Evolutionary conservation across 1,140 invertebrate species (phyloP), one percentile per base, ranked within the genome.

Genomic region (Gonatopus flavifemur): DNA sequence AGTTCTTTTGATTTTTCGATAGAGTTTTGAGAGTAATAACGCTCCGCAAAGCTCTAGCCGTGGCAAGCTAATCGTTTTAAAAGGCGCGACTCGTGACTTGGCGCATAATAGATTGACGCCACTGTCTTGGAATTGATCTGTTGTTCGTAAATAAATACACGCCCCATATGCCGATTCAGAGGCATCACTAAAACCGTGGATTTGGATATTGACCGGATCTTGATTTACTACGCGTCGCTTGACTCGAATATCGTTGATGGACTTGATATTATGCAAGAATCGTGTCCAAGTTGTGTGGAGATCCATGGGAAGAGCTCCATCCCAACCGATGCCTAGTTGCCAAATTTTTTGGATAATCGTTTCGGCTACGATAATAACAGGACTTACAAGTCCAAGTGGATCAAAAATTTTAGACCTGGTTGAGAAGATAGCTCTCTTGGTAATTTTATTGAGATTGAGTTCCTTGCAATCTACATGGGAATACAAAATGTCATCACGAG

Each of bases 31-130:
- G 12, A 45, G 15, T 10, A 45, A 13, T 22, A 36, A 8, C 8
- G 32, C 43, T 3, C 43, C 22, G 10, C 30, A 58, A 5, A 61
- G 24, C 31, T 61, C 59, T 9, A 61, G 28, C 20, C 52, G 25
- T 5, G 59, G 49, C 3, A 59, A 9, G 5, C 51, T 31, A 8
- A 40, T 54, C n/a, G 47, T 15, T 15, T 61, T 60, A 1, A 56
- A 25, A 1, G 64, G 61, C 5, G 66, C 55, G 0, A 68, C 52
- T 24, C 55, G 51, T 3, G 64, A 58, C 44, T 68, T 66, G 12
- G 56, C 41, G 39, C 48, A 55, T 1, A 64, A 22, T n/a, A 66
- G 35, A 8, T 38, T 36, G 9, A 39, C 43, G n/a, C n/a, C n/a
- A n/a, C n/a, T n/a, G n/a, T n/a, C n/a, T 36, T 18, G 9, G 18